Conservation (phyloP, 2,888 invertebrate species). For the Dasysyrphus albostriatus region DNA sequence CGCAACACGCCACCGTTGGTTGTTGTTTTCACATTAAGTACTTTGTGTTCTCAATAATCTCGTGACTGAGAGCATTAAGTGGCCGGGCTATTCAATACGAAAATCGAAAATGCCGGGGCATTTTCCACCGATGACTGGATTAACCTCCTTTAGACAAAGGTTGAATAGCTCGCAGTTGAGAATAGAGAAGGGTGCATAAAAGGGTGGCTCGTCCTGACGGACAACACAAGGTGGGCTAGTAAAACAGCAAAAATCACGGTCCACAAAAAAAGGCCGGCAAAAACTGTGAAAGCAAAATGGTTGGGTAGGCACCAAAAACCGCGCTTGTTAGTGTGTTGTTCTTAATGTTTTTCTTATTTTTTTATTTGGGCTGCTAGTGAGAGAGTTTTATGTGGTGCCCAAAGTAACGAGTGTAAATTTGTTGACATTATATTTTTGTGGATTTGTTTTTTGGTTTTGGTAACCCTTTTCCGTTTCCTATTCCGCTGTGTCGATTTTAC, state of each 20-base stretch:
- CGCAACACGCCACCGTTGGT: background rate
- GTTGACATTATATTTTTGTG: conserved; percentile 55
- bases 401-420: conserved; percentile 74
- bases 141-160: conserved; percentile 51
- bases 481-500: conserved; percentile 62
- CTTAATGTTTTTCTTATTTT: conserved; percentile 23
- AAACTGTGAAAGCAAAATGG: conserved; percentile 37
- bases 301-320: conserved; percentile 26
- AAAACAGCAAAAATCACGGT: conserved; percentile 69
- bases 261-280: conserved; percentile 35
- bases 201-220: conserved; percentile 7
- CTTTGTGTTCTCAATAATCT: conserved; percentile 75
- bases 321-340: conserved; percentile 12
- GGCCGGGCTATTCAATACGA: conserved; percentile 74
- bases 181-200: background rate
- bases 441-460: conserved; percentile 53
- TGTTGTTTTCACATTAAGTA: conserved; percentile 75
- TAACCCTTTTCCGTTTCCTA: conserved; percentile 70
- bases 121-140: conserved; percentile 72
- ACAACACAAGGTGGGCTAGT: conserved; percentile 52
- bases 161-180: background rate
- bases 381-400: conserved; percentile 62
- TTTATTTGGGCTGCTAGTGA: background rate
- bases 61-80: conserved; percentile 78
- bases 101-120: conserved; percentile 71